These are phyloP conservation scores for Platichthys flesus DNA, from an alignment of 2,113 vertebrate species.

Conservation along the genomic window DNA sequence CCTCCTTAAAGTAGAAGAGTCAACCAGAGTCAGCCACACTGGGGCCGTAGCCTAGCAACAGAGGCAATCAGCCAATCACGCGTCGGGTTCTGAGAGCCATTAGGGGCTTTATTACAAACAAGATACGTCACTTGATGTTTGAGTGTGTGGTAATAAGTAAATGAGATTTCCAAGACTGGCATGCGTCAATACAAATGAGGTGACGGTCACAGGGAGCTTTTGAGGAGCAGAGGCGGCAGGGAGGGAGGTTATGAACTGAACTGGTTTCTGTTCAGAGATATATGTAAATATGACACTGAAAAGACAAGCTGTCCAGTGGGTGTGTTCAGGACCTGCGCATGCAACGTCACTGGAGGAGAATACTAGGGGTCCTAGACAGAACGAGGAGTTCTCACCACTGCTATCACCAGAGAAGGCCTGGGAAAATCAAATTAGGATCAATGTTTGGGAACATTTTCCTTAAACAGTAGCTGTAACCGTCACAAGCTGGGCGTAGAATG, in stretches of 20 bases:
- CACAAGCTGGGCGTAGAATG: not conserved
- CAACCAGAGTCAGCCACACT: constrained; percentile 5
- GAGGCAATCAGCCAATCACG: constrained; percentile 63
- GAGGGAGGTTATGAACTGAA: not conserved
- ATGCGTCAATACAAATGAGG: not conserved
- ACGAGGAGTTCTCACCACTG: not conserved
- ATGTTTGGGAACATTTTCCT: constrained; percentile 39
- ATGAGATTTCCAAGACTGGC: constrained; percentile 16
- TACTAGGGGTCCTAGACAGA: not conserved
- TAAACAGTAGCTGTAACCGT: constrained; percentile 38
- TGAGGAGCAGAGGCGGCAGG: not conserved
- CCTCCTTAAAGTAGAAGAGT: constrained; percentile 7
- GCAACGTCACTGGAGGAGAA: not conserved
- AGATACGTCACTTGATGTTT: constrained; percentile 47
- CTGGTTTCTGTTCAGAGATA: not conserved
- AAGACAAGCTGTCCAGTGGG: not conserved
- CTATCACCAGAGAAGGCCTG: constrained; percentile 2
- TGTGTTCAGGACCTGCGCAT: not conserved
- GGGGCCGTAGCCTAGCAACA: constrained; percentile 76
- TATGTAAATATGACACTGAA: constrained; percentile 15
- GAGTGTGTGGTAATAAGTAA: constrained; percentile 17
- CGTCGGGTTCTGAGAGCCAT: constrained; percentile 48
- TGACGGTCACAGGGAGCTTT: not conserved
- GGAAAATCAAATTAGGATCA: not conserved
- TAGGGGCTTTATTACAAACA: constrained; percentile 37